Evolutionary conservation across 1,140 invertebrate species (phyloP).

Genomic region (Globodera rostochiensis): DNA sequence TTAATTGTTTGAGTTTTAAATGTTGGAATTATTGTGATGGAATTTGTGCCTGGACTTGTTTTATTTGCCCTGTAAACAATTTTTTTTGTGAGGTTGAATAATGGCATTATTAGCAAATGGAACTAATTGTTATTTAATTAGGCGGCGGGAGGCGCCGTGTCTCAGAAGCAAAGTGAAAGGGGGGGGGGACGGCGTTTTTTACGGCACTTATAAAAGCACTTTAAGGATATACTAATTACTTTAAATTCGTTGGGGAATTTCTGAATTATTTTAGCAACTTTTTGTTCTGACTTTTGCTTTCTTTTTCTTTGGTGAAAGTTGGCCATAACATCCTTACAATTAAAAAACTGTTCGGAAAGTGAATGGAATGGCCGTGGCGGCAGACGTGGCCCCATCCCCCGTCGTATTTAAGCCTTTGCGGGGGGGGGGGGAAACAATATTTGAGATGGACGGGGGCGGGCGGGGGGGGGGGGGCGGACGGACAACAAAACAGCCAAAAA

Average conservation of each 20-base stretch:
- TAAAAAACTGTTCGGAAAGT: too few species aligned
- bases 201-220: too few species aligned
- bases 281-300: too few species aligned
- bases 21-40: neutral
- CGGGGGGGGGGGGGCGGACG: neutral
- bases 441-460: neutral
- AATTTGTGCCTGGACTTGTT: neutral
- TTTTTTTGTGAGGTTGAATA: neutral
- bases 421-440: neutral
- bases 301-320: too few species aligned
- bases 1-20: neutral
- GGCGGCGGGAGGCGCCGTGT: too few species aligned
- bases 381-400: neutral
- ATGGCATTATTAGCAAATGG: too few species aligned
- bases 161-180: too few species aligned
- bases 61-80: neutral
- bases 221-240: neutral
- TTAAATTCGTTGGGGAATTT: neutral
- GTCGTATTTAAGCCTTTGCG: neutral
- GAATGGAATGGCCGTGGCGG: neutral
- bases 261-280: too few species aligned
- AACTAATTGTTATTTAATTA: too few species aligned
- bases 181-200: too few species aligned
- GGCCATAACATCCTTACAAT: too few species aligned
- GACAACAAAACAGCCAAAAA: neutral